Evolutionary conservation across 2,888 invertebrate genomes (phyloP).

Genomic region (Xestoiulus laeticollis): DNA sequence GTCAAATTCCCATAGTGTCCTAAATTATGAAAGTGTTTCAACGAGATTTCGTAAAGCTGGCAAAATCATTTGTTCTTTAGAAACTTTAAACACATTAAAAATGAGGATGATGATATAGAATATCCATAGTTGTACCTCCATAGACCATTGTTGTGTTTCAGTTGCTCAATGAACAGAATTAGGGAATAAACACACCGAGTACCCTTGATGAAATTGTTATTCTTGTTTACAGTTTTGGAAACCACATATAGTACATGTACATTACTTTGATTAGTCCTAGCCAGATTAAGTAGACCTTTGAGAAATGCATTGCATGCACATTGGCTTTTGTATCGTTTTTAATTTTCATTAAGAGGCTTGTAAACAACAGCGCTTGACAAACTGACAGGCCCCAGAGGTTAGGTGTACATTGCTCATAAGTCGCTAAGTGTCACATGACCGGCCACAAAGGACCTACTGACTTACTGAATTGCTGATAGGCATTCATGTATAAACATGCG

Average conservation of each 20-base stretch:
- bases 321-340: neutral
- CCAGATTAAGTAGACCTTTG: neutral
- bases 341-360: neutral
- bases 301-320: neutral
- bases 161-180: no score
- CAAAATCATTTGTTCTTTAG: neutral
- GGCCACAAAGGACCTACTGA: neutral
- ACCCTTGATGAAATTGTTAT: neutral
- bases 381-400: slow-evolving; percentile 1
- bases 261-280: neutral
- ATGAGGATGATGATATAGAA: neutral
- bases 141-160: no score
- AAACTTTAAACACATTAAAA: neutral
- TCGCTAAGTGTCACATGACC: neutral
- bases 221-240: no score
- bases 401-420: neutral
- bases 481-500: slow-evolving; percentile 8
- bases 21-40: neutral
- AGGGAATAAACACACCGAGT: neutral
- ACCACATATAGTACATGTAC: neutral
- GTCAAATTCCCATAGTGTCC: neutral
- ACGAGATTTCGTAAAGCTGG: neutral
- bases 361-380: neutral
- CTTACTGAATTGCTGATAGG: slow-evolving; percentile 11
- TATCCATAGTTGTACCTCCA: no score